Evolutionary conservation across 1,140 invertebrate genomes (phyloP).

Genomic region (Ridgeia piscesae): DNA sequence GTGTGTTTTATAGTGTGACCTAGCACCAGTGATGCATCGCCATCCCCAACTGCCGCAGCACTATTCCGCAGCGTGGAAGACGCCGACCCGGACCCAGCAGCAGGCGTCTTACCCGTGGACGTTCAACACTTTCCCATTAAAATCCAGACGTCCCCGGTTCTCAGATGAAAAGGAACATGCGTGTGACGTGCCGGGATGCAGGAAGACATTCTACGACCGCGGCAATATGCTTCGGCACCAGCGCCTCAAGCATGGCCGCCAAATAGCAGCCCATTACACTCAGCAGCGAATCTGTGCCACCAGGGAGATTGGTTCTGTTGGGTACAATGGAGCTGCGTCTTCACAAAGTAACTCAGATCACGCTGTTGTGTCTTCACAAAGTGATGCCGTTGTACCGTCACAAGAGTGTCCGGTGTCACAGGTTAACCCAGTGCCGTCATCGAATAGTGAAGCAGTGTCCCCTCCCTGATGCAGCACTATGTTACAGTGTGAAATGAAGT

Average conservation of each 20-base stretch:
- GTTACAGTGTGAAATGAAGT: neutral
- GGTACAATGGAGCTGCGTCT: neutral
- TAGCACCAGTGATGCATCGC: neutral
- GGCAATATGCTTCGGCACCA: constrained; percentile 14
- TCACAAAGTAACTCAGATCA: neutral
- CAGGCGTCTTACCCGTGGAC: neutral
- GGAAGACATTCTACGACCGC: constrained; percentile 20
- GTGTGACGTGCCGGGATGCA: neutral
- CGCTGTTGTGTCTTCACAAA: neutral
- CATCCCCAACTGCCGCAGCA: neutral
- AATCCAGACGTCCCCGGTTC: neutral
- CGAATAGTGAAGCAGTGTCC: neutral
- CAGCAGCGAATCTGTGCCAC: neutral
- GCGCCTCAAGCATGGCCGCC: constrained; percentile 12
- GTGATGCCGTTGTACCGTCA: neutral
- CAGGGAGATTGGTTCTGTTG: neutral
- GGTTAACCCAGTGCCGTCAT: neutral
- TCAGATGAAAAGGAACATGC: neutral
- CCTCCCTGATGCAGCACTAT: neutral
- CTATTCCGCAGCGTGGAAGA: neutral
- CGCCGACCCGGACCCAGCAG: neutral
- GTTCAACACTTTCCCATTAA: neutral
- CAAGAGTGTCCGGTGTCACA: neutral
- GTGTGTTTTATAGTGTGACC: neutral
- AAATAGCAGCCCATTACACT: neutral